Base-by-base conservation (phyloP, 2,797 vertebrate species). In the Anableps anableps region DNA sequence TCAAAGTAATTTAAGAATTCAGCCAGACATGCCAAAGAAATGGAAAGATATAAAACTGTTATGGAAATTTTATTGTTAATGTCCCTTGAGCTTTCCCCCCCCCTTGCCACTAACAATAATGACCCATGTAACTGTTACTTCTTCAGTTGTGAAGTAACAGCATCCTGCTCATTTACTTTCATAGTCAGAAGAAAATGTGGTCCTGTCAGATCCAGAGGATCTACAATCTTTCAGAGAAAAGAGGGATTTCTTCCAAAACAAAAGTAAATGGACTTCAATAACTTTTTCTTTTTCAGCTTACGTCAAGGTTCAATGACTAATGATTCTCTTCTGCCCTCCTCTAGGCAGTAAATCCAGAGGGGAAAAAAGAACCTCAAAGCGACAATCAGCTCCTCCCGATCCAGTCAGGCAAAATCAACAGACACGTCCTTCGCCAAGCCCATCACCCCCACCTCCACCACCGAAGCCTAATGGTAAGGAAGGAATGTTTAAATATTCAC, bases 221-320 rank as follows among this genome's bases (percentile, higher is more conserved):
- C 87, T 70, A 0, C 92, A 95, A 75, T 94, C 95, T 45, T 97
- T 99, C 86, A 93, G 90, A 85, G 94, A 98, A 23, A 99, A 98
- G 89, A 96, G 84, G 14, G 80, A 95, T 0, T 99, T 95, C 89
- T 99, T 99, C 93, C 97, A 98, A 91, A 97, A 87, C 81, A 96
- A 96, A 51, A 96, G 98, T 99, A 79, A 96, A 96, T 10, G 1
- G 17, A 75, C 36, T 29, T 43, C 29, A 75, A 51, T 19, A 5
- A 50, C 7, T 17, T 34, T 19, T 19, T 36, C n/a, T 23, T 10
- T 19, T 73, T 29, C 14, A 73, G 34, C 41, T 74, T 8, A 50
- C 5, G 16, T 36, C 21, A 17, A 26, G 13, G 19, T 31, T 47
- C 36, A 34, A n/a, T 6, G 17, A n/a, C n/a, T 1, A 9, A 21